A percentile compares a stretch with the other conserved stretches of the same genome.
phyloP scores from a whole-genome alignment of 2,888 invertebrate species.

The Volucella bombylans region DNA sequence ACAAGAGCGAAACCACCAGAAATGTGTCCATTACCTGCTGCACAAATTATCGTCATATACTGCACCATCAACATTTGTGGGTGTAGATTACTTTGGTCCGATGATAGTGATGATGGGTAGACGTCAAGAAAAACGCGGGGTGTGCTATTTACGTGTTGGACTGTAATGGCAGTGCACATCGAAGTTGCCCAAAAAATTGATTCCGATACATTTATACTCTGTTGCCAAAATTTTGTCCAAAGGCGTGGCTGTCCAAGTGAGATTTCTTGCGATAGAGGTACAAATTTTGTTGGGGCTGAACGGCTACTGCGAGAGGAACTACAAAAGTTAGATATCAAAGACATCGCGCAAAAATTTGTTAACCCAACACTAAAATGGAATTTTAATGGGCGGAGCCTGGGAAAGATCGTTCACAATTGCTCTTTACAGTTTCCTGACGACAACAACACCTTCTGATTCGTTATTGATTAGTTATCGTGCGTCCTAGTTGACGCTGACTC shows the following conservation, averaged over 20 bases:
- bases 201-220: conserved; percentile 56
- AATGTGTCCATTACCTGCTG: conserved; percentile 24
- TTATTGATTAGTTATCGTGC: conserved; percentile 1
- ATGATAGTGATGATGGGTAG: conserved; percentile 26
- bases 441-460: conserved; percentile 14
- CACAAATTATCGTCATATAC: too few relatives aligned
- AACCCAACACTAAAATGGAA: conserved; percentile 56
- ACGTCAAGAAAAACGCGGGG: neutral
- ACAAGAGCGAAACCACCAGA: conserved; percentile 15
- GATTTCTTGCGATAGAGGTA: conserved; percentile 54
- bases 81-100: conserved; percentile 64
- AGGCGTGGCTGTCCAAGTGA: conserved; percentile 44
- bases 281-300: conserved; percentile 58
- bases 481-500: conserved; percentile 35
- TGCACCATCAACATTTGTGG: conserved; percentile 46
- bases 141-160: conserved; percentile 57
- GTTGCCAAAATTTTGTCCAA: conserved; percentile 45
- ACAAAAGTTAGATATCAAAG: neutral
- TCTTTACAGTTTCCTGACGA: conserved; percentile 1
- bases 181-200: conserved; percentile 44
- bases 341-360: conserved; percentile 12
- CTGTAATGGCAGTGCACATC: conserved; percentile 37
- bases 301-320: conserved; percentile 6
- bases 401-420: conserved; percentile 53
- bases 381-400: conserved; percentile 73